Evolutionary conservation across 2,888 invertebrate genomes (phyloP), one percentile per base, ranked within the genome.

Genomic region (Strigamia maritima): DNA sequence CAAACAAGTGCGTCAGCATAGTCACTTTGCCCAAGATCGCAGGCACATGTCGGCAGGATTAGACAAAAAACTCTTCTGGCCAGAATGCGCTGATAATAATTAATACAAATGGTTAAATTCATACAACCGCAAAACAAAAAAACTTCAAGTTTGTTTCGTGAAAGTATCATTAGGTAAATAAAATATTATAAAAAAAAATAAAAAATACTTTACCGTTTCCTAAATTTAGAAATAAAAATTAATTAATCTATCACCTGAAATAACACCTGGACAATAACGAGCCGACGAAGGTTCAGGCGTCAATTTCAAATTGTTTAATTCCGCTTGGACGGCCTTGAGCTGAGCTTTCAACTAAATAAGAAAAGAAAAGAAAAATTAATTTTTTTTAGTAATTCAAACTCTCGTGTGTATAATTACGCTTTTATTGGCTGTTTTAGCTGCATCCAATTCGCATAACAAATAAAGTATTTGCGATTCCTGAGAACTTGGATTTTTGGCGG

Each of bases 11-110:
- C 60, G 24, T 65, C 60, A 65, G 60, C 60, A 65, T 24, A 65
- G 60, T 65, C 60, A 65, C 60, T 65, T 65, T 65, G 60, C 60
- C 60, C 60, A 65, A 65, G 60, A 65, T 65, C 60, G 6, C 60
- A 65, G 22, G 60, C 60, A 65, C 60, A 65, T 65, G 24, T 65
- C 60, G 60, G 60, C 22, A 2, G 22, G 22, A 65, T 65, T 6
- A 60, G 60, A 16, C 60, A 60, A 60, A 60, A 60, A 19, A 60
- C 2, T 24, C 22, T 60, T 8, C n/a, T 60, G 60, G 16, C 22
- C 10, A 60, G 19, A 16, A n/a, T 19, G 10, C n/a, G 2, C 16
- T 19, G 38, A 38, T 54, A 4, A 54, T 54, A 54, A 54, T 60
- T 60, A 60, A 60, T 19, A 60, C 8, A 19, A 60, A 24, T 4